phyloP scores from a whole-genome alignment of 2,113 vertebrate genomes.

The Bos taurus region DNA sequence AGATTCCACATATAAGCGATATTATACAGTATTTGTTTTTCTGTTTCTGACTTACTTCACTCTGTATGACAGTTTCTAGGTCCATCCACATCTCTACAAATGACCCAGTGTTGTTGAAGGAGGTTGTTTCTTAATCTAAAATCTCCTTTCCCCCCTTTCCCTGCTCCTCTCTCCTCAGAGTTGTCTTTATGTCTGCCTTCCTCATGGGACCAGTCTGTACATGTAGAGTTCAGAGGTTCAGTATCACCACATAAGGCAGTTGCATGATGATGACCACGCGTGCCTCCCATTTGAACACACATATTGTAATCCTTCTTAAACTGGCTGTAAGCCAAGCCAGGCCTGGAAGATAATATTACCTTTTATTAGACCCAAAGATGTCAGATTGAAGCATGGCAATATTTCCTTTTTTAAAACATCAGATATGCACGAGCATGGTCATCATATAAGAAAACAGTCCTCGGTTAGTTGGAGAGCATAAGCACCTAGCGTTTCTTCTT shows the following conservation, averaged over 20 bases:
- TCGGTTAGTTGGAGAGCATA: not conserved
- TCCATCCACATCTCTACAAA: not conserved
- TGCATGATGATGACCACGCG: rapidly evolving
- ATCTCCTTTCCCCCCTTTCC: not conserved
- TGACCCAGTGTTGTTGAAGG: not conserved
- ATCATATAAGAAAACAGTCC: not conserved
- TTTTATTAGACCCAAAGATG: not conserved
- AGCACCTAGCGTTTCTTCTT: not conserved
- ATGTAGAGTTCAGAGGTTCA: not conserved
- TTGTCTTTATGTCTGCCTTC: not conserved
- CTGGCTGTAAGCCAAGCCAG: not conserved
- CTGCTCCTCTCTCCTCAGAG: not conserved
- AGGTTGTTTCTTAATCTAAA: not conserved
- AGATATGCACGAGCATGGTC: not conserved
- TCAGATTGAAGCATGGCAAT: not conserved
- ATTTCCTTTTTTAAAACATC: not conserved
- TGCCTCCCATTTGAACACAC: not conserved
- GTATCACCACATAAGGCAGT: not conserved
- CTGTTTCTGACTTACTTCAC: not conserved
- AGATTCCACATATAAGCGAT: not conserved
- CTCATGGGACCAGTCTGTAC: not conserved
- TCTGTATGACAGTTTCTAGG: not conserved
- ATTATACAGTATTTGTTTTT: not conserved
- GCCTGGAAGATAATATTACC: not conserved
- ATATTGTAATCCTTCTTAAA: not conserved